Base-by-base conservation (phyloP, 2,113 vertebrate species). In the Collichthys lucidus region DNA sequence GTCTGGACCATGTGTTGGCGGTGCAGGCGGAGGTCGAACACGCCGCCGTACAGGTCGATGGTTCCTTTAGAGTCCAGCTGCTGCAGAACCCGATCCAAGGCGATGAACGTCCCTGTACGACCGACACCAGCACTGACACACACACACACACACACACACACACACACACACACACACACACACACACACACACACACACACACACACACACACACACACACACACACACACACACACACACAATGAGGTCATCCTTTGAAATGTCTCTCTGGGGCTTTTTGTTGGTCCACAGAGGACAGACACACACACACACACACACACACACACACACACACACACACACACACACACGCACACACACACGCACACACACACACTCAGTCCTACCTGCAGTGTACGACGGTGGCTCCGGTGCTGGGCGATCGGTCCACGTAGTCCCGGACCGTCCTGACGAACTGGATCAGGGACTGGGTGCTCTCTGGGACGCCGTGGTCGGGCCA, bases 401-500 rank as follows among this genome's bases (percentile, higher is more conserved):
- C 85, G 0, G 96, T 94, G 82, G 98, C 96, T 59, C 98, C 98
- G 0, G 96, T 95, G 22, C 95, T 95, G 0, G 96, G 96, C 0
- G 94, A 96, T 59, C 97, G 94, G 93, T 98, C 97, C 86, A 97
- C 95, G 62, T 97, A 98, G 94, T 98, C 98, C 74, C 98, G 94
- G 57, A 98, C 97, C 0, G 97, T 99, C 86, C 97, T 94, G 86
- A 97, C 97, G 76, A 99, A 99, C 93, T 98, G 97, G 88, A 99
- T 96, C 62, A 99, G 95, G 26, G 97, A 98, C 90, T 98, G 97
- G 1, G 97, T 97, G 82, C 96, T 97, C 77, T 99, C 98, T 0
- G 98, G 98, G 26, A 99, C 98, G 0, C 98, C 98, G 2, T 99
- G 98, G 77, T 99, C 98, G 22, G 98, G 98, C 98, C 98, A 99